Percentiles rank a stretch among this genome's conserved stretches.
Conservation (phyloP, 2,113 vertebrate genomes). For the Myrmecobius fasciatus region DNA sequence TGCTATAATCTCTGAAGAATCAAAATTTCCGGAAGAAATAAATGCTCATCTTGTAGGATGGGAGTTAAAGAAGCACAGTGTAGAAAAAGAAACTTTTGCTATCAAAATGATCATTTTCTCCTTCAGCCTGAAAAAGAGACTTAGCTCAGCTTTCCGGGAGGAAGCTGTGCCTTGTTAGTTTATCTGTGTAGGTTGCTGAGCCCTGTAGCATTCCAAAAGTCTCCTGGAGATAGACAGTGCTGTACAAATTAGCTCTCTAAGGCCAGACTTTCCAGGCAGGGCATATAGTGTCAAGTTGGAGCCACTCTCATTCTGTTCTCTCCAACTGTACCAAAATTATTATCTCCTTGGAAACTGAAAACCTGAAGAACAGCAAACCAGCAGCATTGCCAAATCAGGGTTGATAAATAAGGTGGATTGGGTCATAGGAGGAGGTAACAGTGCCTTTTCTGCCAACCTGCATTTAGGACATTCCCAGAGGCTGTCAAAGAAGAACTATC, state of each 20-base stretch:
- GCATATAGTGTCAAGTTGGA: neutral
- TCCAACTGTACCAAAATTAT: neutral
- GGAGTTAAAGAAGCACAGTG: neutral
- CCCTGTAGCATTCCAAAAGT: neutral
- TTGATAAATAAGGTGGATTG: neutral
- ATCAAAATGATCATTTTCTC: neutral
- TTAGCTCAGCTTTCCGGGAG: conserved; percentile 13
- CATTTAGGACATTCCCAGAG: neutral
- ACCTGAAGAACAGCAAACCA: neutral
- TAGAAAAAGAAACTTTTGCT: neutral
- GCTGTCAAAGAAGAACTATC: neutral
- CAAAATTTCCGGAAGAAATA: neutral
- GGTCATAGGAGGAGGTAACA: neutral
- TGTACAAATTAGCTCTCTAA: neutral
- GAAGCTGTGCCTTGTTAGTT: conserved; percentile 10
- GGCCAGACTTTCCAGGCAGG: neutral
- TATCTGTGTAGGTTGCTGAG: neutral
- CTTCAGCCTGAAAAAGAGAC: neutral
- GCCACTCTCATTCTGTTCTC: conserved; percentile 17
- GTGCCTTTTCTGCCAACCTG: neutral
- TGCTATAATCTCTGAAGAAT: neutral
- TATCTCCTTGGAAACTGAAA: neutral
- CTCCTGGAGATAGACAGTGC: neutral
- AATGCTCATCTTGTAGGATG: neutral
- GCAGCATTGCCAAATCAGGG: neutral